These are phyloP conservation scores for Haemorhous mexicanus DNA, from an alignment of 2,113 vertebrate species.

Conservation along the genomic window DNA sequence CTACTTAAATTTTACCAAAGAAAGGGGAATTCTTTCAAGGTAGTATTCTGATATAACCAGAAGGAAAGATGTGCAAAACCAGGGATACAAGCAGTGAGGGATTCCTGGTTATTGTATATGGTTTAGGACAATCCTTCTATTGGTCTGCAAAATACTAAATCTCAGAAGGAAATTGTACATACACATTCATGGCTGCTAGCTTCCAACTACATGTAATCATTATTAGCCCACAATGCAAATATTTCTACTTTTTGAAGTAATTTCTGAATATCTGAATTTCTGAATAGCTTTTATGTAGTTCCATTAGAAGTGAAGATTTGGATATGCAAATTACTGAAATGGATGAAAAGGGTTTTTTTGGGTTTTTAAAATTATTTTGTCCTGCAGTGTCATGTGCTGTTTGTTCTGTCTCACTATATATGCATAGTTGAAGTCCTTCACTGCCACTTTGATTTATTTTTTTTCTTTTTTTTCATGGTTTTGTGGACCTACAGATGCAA, in stretches of 20 bases:
- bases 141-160: not conserved
- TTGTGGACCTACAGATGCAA: not conserved
- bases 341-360: not conserved
- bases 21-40: not conserved
- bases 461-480: not conserved
- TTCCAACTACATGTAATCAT: not conserved
- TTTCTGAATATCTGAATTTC: not conserved
- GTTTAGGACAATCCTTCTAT: not conserved
- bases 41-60: not conserved
- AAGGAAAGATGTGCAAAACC: not conserved
- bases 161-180: not conserved
- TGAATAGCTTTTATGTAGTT: not conserved
- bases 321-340: not conserved
- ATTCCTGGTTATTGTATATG: not conserved
- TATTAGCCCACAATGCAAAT: not conserved
- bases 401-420: not conserved
- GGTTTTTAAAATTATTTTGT: not conserved
- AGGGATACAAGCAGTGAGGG: not conserved
- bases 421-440: not conserved
- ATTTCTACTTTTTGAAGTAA: not conserved
- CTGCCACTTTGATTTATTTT: not conserved
- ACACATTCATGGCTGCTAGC: not conserved
- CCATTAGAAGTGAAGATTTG: not conserved
- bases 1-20: not conserved
- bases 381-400: not conserved